Base-by-base conservation (phyloP, 1,140 invertebrate species). In the Ruditapes philippinarum region DNA sequence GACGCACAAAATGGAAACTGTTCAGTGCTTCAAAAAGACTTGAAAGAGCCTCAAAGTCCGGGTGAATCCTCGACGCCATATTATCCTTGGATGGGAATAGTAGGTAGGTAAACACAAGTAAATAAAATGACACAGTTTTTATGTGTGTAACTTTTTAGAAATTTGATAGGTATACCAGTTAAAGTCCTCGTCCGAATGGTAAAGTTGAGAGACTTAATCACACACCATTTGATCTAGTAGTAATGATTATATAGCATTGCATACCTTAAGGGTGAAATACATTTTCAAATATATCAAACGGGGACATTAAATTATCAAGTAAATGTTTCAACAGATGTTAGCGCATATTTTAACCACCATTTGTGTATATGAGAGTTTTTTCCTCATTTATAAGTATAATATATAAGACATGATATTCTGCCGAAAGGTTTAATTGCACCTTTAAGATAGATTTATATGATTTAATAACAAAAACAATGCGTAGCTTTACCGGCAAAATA, bases 11-110 rank as follows among this genome's bases (percentile, higher is more conserved):
- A 76, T 60, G 91, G 60, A 42, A 90, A 86, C 42, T 93, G 92
- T 86, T 88, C 89, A 42, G 84, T 92, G 84, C 85, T 92, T 28
- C 91, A 90, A 57, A 94, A 94, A 90, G 87, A 92, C 28, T 68
- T 93, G 60, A 92, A 93, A 45, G 51, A 91, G 90, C 57, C 92
- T 87, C 65, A 89, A 81, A 80, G 87, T 82, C 74, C 86, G 25
- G 88, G 76, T 25, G 89, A 92, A 81, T 90, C 89, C 22, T 68
- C 91, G 11, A 91, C 93, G 49, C 93, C 93, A 22, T 94, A 94
- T 89, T 94, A 94, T 65, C 94, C 94, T 4, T 94, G 94, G 94
- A 94, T 94, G 94, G 94, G 94, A 65, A 94, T 94, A 62, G 94
- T 94, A 73, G 93, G 93, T 94, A 92, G 91, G 93, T 93, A 38